Evolutionary conservation across 1,140 invertebrate species (phyloP).

Genomic region (Caenorhabditis elegans): WBcel235 BX284602.5:9703501-9704000

Average conservation of each 20-base stretch:
- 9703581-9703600: too few relatives aligned
- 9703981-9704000: too few relatives aligned
- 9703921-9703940: neutral
- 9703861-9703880: conserved; percentile 25
- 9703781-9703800: neutral
- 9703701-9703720: neutral
- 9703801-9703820: neutral
- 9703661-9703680: conserved; percentile 92
- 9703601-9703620: conserved; percentile 78
- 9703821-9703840: neutral
- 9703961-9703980: neutral
- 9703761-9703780: conserved; percentile 13
- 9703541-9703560: conserved; percentile 71
- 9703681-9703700: conserved; percentile 82
- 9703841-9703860: neutral
- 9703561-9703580: neutral
- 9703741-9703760: neutral
- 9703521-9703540: conserved; percentile 8
- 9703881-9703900: neutral
- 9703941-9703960: neutral
- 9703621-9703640: conserved; percentile 84
- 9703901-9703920: neutral
- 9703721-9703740: neutral
- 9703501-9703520: conserved; percentile 79
- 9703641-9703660: conserved; percentile 89